phyloP scores from a whole-genome alignment of 2,888 invertebrate genomes.

The Plemyria rubiginata region DNA sequence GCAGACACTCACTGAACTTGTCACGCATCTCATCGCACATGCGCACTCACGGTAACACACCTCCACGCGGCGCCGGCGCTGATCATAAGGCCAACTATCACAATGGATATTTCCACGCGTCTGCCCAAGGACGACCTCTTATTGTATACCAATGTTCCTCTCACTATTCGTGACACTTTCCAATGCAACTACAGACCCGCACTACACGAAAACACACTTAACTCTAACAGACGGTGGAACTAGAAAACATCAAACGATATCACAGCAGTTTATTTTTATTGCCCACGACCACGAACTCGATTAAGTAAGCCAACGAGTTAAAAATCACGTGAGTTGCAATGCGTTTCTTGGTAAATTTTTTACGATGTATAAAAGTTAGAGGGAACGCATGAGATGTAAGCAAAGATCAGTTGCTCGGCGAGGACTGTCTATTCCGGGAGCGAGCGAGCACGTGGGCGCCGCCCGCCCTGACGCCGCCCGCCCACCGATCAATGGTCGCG shows the following conservation, averaged over 20 bases:
- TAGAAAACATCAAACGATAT: slow-evolving; percentile 14
- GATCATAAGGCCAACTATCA: slow-evolving; percentile 25
- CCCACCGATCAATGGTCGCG: slow-evolving; percentile 78
- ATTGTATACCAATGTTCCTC: background rate
- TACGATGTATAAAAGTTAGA: slow-evolving; percentile 44
- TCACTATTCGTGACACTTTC: background rate
- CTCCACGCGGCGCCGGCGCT: slow-evolving; percentile 38
- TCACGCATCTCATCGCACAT: slow-evolving; percentile 82
- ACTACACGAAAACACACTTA: background rate
- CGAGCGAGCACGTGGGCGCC: slow-evolving; percentile 77
- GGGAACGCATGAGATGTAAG: slow-evolving; percentile 55
- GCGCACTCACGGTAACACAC: slow-evolving; percentile 50
- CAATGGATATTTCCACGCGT: background rate
- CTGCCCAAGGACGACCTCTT: background rate
- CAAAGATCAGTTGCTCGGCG: slow-evolving; percentile 63
- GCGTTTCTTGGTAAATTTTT: slow-evolving; percentile 31
- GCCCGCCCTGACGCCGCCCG: slow-evolving; percentile 60
- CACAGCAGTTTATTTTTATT: slow-evolving; percentile 21
- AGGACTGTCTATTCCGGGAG: slow-evolving; percentile 80
- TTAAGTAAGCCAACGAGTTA: slow-evolving; percentile 19
- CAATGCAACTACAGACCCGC: background rate
- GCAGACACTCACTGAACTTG: slow-evolving; percentile 72
- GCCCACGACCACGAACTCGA: background rate
- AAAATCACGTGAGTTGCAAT: slow-evolving; percentile 34
- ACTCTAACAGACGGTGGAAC: slow-evolving; percentile 15